Base-by-base conservation (phyloP, 1,140 invertebrate species). In the Caligus rogercresseyi region DNA sequence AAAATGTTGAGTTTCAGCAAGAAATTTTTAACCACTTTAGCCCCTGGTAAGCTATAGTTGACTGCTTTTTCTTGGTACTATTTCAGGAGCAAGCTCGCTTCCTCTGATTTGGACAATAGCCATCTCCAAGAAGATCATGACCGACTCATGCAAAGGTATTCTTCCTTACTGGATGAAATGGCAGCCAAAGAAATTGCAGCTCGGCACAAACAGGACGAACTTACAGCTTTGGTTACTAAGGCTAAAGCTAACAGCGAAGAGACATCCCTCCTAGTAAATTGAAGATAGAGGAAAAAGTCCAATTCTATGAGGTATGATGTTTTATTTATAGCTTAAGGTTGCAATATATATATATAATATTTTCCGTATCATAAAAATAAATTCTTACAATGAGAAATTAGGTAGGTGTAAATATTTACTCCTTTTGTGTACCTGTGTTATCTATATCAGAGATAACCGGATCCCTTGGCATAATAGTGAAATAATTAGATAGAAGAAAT, bases 111-210 rank as follows among this genome's bases (percentile, higher is more conserved):
- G 60, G 52, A 62, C 21, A 14, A n/a, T 2, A 52, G 16, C 3
- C 51, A 56, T 26, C 2, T 63, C 1, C 61, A 63, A 56, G 61
- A 63, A 26, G 61, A 63, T 58, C 61, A 63, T 56, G 61, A 63
- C 25, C 18, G 61, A 25, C 24, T 63, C 7, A 63, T 63, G 61
- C 43, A 63, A 54, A 54, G 61, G 3, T 54, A 63, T 23, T 63
- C 61, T 1, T 19, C 53, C 25, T 55, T 56, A 20, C 21, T 53
- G 19, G 24, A 21, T 7, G 24, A 52, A 54, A 62, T 52, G 43
- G 31, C 52, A 14, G 26, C 60, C 16, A 52, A 62, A 54, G 52
- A 54, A 54, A 25, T 16, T 14, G n/a, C 19, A 1, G 18, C 43
- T 55, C 1, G 52, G n/a, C 11, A 54, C 11, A 62, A 54, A 19